Evolutionary conservation across 2,113 vertebrate species (phyloP).

Genomic region (Gorsachius goisagi): DNA sequence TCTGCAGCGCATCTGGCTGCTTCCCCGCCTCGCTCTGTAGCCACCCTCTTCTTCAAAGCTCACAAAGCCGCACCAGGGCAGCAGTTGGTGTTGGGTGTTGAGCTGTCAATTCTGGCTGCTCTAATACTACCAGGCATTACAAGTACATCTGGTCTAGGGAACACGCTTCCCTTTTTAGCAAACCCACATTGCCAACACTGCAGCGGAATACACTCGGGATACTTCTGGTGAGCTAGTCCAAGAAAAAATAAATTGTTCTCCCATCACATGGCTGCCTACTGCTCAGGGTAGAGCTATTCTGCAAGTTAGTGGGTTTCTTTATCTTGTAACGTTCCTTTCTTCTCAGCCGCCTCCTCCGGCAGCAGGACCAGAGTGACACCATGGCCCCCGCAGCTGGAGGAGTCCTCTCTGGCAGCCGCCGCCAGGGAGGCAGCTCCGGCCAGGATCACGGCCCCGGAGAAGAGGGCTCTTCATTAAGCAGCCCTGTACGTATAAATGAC

Average conservation of each 20-base stretch:
- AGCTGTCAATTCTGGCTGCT: neutral
- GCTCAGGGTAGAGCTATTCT: neutral
- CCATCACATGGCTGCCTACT: neutral
- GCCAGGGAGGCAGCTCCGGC: neutral
- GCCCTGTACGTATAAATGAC: neutral
- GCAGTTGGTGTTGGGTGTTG: neutral
- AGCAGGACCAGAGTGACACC: neutral
- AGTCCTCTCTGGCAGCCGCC: neutral
- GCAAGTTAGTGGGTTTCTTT: neutral
- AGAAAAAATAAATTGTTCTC: neutral
- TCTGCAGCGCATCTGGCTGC: neutral
- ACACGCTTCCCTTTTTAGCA: neutral
- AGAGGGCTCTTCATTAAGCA: neutral
- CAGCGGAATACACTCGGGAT: neutral
- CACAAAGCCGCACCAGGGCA: neutral
- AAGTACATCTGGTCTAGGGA: neutral
- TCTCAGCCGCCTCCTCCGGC: neutral
- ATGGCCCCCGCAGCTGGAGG: rapidly evolving
- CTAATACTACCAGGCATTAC: neutral
- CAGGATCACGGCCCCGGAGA: neutral
- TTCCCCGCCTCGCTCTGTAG: neutral
- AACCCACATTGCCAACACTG: neutral
- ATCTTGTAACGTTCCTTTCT: neutral
- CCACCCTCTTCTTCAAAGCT: neutral
- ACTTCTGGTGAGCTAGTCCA: neutral